Base-by-base conservation (phyloP, 2,113 vertebrate genomes). In the Sander vitreus region DNA sequence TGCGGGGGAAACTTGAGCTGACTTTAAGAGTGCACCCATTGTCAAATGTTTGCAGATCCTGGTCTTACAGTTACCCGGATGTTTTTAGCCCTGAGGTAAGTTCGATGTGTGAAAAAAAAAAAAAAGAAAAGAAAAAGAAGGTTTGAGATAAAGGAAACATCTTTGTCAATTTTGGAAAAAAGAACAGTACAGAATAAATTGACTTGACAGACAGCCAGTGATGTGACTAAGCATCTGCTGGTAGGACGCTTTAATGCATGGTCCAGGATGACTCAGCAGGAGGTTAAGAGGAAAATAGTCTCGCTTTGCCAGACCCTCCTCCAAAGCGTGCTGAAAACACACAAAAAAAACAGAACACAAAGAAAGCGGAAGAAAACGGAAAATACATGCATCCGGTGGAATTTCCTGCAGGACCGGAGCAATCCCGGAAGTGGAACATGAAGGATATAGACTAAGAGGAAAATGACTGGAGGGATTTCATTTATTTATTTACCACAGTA, bases 151-250 rank as follows among this genome's bases (percentile, higher is more conserved):
- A 76, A 75, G 76, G 3, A 59, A 66, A 65, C 65, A 53, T 78
- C 14, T 47, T 72, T 79, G 62, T 78, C 50, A 69, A 6, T 85
- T 67, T 33, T 39, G 25, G 23, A 21, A 79, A 70, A 69, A 27
- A 55, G 27, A 76, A 11, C 13, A 63, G 25, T 55, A 25, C 15
- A 45, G 50, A 72, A 60, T n/a, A 83, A 79, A 83, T 53, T 18
- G 73, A 67, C 27, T 70, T 55, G 63, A 74, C 83, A 84, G 74
- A 64, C 21, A 54, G 73, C 59, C 54, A 69, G 27, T 55, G 33
- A 80, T 55, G 25, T 84, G 78, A 89, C 78, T 82, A 78, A 88
- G 57, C 27, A 25, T 78, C 73, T 73, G 47, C 73, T 72, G 54
- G 54, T 53, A 0, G 58, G 27, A 9, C 3, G 8, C 25, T 75